Percentiles rank a stretch among this genome's conserved stretches.
Evolutionary conservation across 92 coral and sea anemone genomes (phyloP).

Genomic region (Porites lobata): DNA sequence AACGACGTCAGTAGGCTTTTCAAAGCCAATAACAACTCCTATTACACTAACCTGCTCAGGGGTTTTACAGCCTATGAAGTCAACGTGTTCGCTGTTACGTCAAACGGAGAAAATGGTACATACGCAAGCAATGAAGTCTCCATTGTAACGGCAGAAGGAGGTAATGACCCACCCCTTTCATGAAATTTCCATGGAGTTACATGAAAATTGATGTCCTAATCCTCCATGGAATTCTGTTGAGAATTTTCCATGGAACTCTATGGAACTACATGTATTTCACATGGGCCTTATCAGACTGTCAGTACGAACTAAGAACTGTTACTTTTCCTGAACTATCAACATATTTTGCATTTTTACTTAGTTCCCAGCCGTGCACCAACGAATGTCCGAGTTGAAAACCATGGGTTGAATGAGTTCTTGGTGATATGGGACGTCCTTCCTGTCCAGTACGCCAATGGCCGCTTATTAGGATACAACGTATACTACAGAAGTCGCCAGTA

Average conservation of each 20-base stretch:
- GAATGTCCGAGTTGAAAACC: background rate
- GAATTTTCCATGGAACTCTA: too few relatives aligned
- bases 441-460: background rate
- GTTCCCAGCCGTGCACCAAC: background rate
- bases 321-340: background rate
- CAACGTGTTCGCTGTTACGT: constrained; percentile 8
- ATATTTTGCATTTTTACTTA: background rate
- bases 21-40: background rate
- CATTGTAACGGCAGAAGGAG: constrained; percentile 7
- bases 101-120: background rate
- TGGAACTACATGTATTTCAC: too few relatives aligned
- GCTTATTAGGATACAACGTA: background rate
- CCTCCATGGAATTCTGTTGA: too few relatives aligned
- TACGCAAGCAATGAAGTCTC: constrained; percentile 4
- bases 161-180: background rate
- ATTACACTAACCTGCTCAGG: background rate
- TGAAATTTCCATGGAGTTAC: too few relatives aligned
- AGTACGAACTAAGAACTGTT: too few relatives aligned
- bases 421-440: background rate
- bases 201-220: too few relatives aligned
- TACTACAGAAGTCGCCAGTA: background rate
- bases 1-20: constrained; percentile 2
- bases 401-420: background rate
- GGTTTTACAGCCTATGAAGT: constrained; percentile 19
- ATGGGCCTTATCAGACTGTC: too few relatives aligned